phyloP scores from a whole-genome alignment of 2,797 vertebrate species.

The Synanceia verrucosa region DNA sequence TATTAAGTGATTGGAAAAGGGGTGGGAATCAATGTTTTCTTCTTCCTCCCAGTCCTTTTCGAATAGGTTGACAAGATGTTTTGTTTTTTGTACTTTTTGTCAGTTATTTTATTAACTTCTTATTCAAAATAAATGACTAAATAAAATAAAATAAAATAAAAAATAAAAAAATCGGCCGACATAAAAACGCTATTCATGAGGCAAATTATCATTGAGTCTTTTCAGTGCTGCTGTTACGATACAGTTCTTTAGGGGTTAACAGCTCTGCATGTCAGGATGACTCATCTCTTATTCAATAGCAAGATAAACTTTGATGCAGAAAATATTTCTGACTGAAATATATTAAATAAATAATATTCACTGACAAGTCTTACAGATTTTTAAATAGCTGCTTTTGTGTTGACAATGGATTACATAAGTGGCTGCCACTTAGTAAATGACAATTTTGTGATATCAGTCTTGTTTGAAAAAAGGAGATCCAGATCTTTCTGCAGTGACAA shows the following conservation, averaged over 20 bases:
- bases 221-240: too few species aligned
- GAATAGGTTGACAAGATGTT: too few species aligned
- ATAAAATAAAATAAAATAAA: too few species aligned
- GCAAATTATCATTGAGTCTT: too few species aligned
- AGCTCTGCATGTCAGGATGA: slow-evolving; percentile 16
- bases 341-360: neutral
- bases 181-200: too few species aligned
- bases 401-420: neutral
- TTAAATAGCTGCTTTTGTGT: neutral
- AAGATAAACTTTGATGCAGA: slow-evolving; percentile 9
- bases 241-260: slow-evolving; percentile 18
- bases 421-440: neutral
- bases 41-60: too few species aligned
- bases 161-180: too few species aligned
- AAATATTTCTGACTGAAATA: neutral
- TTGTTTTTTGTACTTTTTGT: too few species aligned
- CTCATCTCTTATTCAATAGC: slow-evolving; percentile 25
- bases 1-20: too few species aligned
- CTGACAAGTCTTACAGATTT: neutral
- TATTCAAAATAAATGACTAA: too few species aligned
- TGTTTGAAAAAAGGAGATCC: neutral
- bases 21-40: too few species aligned
- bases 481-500: neutral
- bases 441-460: neutral
- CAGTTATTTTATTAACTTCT: too few species aligned